Evolutionary conservation across 2,888 invertebrate genomes (phyloP), one percentile per base, ranked within the genome.

Genomic region (Drosophila putrida): DNA sequence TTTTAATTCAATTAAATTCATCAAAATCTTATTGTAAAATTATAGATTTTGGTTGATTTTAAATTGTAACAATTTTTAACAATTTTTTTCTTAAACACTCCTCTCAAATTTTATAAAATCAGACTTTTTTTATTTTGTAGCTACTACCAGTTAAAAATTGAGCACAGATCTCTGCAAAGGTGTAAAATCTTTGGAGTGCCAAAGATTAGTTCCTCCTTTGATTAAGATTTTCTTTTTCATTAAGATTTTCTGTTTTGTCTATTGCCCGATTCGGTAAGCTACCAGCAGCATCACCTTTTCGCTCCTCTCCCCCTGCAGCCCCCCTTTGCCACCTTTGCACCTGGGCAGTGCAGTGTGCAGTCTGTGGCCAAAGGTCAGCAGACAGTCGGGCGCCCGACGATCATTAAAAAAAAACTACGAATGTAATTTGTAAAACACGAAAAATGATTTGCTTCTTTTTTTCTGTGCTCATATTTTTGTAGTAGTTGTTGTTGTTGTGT

Each of bases 341-440:
- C 39, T 25, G 39, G 39, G 11, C 28, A 11, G 54, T 38, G 43
- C 33, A 20, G 47, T 20, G 47, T 15, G 31, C 28, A 28, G 11
- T 28, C 44, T 46, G 33, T 51, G 80, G 89, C 66, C 82, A 85
- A 88, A 85, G 89, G 87, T 88, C 89, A 85, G 64, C 79, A 85
- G 85, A 85, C 85, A 64, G 75, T 64, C 76, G 68, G 89, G 89
- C 89, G 85, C 87, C 84, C 67, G 62, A 71, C 58, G 70, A 75
- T 87, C 85, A 86, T 85, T 87, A 88, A 84, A 82, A 55, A 41
- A 59, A 65, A 41, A 35, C 63, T 75, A 80, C 70, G 49, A 82
- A 87, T 72, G 88, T 86, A 83, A 88, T 83, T 88, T 84, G 78
- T 88, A 80, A 84, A 86, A 86, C 78, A 86, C 73, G 72, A 83